Evolutionary conservation across 1,140 invertebrate species (phyloP).

Genomic region (Carcinoscorpius rotundicauda): DNA sequence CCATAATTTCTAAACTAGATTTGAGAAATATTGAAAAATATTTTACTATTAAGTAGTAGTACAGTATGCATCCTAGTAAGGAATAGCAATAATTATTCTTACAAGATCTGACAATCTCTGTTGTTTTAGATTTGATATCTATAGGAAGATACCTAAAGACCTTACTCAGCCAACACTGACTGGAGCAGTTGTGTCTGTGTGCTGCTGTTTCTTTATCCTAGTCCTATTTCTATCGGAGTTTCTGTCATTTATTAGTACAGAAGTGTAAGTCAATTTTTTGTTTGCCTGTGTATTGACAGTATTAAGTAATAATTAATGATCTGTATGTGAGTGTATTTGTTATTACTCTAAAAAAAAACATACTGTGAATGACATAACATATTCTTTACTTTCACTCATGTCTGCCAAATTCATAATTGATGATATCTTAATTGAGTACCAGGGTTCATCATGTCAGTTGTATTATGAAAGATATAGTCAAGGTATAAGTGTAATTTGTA

Average conservation of each 20-base stretch:
- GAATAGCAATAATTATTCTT: too few species aligned
- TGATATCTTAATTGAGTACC: too few species aligned
- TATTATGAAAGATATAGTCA: too few species aligned
- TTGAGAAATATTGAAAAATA: too few species aligned
- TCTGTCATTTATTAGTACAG: constrained; percentile 39
- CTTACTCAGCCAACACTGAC: constrained; percentile 47
- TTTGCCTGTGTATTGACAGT: neutral
- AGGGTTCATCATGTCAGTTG: too few species aligned
- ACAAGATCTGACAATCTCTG: neutral
- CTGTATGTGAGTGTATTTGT: constrained; percentile 6
- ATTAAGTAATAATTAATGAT: neutral
- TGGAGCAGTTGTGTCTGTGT: constrained; percentile 46
- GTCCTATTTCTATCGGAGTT: constrained; percentile 45
- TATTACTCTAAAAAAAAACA: neutral
- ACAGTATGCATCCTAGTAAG: too few species aligned
- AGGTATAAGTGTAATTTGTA: too few species aligned
- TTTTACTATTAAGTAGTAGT: too few species aligned
- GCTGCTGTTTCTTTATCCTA: constrained; percentile 42
- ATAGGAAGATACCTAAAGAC: constrained; percentile 50
- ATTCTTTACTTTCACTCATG: too few species aligned
- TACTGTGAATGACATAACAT: too few species aligned
- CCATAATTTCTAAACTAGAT: too few species aligned
- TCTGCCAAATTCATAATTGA: too few species aligned
- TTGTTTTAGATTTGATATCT: constrained; percentile 44
- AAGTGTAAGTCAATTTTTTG: constrained; percentile 40